Evolutionary conservation across 2,113 vertebrate species (phyloP).

Genomic region (Spea bombifrons): DNA sequence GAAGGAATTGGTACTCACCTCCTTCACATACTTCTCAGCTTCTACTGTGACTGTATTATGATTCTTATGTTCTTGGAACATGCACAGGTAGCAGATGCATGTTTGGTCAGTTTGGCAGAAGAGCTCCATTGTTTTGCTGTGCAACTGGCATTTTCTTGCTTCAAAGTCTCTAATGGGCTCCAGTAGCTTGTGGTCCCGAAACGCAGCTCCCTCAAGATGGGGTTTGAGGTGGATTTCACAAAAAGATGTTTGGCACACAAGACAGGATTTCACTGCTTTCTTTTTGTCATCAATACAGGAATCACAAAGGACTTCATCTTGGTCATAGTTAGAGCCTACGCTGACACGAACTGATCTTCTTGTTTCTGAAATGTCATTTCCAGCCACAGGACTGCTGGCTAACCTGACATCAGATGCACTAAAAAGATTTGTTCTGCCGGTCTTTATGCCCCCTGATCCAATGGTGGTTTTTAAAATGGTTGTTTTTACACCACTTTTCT

Average conservation of each 20-base stretch:
- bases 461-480: conserved; percentile 16
- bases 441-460: conserved; percentile 18
- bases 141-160: conserved; percentile 77
- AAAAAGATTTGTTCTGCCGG: conserved; percentile 8
- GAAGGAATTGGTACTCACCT: conserved; percentile 67
- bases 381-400: not conserved
- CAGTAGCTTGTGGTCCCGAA: conserved; percentile 91
- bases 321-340: conserved; percentile 54
- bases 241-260: conserved; percentile 91
- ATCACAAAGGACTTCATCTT: conserved; percentile 83
- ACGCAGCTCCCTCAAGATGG: conserved; percentile 86
- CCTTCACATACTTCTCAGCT: conserved; percentile 73
- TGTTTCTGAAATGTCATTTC: conserved; percentile 7
- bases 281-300: conserved; percentile 88
- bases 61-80: conserved; percentile 83
- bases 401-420: not conserved
- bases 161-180: conserved; percentile 80
- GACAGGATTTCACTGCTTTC: conserved; percentile 87
- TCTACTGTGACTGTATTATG: conserved; percentile 77
- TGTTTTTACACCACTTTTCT: conserved; percentile 11
- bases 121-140: conserved; percentile 84
- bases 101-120: conserved; percentile 84
- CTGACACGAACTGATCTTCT: conserved; percentile 28
- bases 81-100: conserved; percentile 87
- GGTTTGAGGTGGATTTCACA: conserved; percentile 88